Evolutionary conservation across 2,113 vertebrate species (phyloP), one percentile per base, ranked within the genome.

Genomic region (Podarcis raffonei): DNA sequence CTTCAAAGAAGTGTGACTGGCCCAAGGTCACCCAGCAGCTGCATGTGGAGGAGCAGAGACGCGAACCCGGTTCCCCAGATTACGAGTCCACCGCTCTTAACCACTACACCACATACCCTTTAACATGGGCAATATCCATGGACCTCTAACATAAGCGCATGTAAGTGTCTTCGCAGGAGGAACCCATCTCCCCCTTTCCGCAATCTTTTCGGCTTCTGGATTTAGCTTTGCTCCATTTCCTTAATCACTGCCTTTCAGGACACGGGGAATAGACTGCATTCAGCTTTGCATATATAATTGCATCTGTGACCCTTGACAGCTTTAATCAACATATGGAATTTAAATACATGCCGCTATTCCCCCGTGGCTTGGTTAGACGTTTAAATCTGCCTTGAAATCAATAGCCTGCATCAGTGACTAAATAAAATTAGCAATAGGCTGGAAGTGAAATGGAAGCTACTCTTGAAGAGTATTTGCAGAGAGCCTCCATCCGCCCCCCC

Each of bases 391-490:
- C 89, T 92, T 7, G 18, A 94, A 95, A 96, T 96, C 95, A 95
- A 95, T 95, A 95, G 94, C 93, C 93, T 95, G 93, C 93, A 95
- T 95, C 92, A 93, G 87, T 89, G 87, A 92, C 92, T 93, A 88
- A 89, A 95, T 92, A 92, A 93, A 94, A 96, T 94, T 93, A 93
- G 92, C 84, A 90, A 59, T 66, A 81, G 77, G n/a, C 80, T 90
- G 90, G 83, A 89, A 71, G 80, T 93, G 92, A 92, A 94, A 92
- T 83, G 81, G 93, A 95, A 94, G 90, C 90, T 92, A 87, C 39
- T 65, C 74, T 85, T 42, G 85, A 65, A 18, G 65, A 72, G 9
- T 39, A 66, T 87, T 85, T 1, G 0, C 75, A 76, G 16, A 76
- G 20, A 79, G 23, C n/a, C 89, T 18, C 1, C 48, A 48, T 48